Evolutionary conservation across 2,888 invertebrate genomes (phyloP), one percentile per base, ranked within the genome.

Genomic region (Aporophyla lueneburgensis): DNA sequence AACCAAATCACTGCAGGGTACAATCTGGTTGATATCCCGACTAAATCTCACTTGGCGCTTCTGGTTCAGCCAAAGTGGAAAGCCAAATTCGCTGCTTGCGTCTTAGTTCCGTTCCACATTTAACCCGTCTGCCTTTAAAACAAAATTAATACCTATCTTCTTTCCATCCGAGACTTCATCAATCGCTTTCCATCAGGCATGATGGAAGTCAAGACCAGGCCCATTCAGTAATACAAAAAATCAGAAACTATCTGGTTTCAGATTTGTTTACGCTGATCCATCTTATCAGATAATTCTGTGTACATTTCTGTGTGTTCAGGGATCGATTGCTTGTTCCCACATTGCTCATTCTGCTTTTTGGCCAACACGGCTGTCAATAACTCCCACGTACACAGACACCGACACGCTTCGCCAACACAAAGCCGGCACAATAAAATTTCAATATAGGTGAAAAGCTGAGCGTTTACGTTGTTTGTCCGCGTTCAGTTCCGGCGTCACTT

Each of bases 371-470:
- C 51, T 33, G 53, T 80, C 24, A 51, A 59, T 71, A 51, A 19
- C 71, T 53, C 21, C 33, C 46, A n/a, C 43, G 33, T 53, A n/a
- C 33, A 33, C 14, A 21, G 43, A 43, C 62, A 62, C 5, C 16
- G 24, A 63, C 43, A 58, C 43, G 49, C 24, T 68, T n/a, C 46
- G 24, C 12, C 58, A 14, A 24, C 53, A 72, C n/a, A 62, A 56
- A 49, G 59, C 27, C 49, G n/a, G n/a, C 21, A 54, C n/a, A 43
- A 9, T 27, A 51, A 10, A 51, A 40, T 58, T 77, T 59, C 19
- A 71, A 71, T 80, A 71, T 14, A 46, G 33, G 56, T 33, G 40
- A 40, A 65, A 24, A 46, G 58, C 21, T 24, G n/a, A 21, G 14
- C 58, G 65, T 21, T 27, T 12, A 14, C 43, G 5, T 49, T 61